These are phyloP conservation scores for Rhinogobius similis DNA, from an alignment of 2,113 vertebrate species.

Conservation along the genomic window DNA sequence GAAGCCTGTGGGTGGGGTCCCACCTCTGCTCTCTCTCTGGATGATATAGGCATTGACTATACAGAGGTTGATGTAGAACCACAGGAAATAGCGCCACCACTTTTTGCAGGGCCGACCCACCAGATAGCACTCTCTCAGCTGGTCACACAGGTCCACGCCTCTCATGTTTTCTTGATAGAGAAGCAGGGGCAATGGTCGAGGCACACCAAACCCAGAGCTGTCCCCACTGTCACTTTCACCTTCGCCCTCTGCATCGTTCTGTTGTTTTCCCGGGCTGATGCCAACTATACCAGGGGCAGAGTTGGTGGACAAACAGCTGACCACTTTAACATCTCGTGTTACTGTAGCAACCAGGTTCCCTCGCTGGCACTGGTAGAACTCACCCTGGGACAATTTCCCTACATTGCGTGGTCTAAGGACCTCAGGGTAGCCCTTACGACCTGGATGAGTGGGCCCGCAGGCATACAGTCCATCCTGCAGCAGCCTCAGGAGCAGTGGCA, in stretches of 20 bases:
- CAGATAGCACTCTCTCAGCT: conserved; percentile 82
- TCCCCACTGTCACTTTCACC: conserved; percentile 66
- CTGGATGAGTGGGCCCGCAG: conserved; percentile 77
- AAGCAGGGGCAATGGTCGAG: conserved; percentile 78
- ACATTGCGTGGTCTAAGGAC: conserved; percentile 77
- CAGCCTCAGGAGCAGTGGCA: conserved; percentile 78
- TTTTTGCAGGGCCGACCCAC: conserved; percentile 81
- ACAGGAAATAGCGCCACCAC: conserved; percentile 85
- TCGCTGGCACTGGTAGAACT: conserved; percentile 83
- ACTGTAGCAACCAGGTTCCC: conserved; percentile 81
- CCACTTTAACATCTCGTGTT: conserved; percentile 75
- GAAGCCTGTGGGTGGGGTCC: conserved; percentile 72
- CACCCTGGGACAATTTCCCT: conserved; percentile 77
- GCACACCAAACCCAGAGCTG: conserved; percentile 61
- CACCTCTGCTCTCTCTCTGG: conserved; percentile 76
- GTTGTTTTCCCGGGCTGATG: conserved; percentile 73
- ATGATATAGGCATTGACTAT: conserved; percentile 82
- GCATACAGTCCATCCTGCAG: conserved; percentile 77
- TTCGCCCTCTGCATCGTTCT: conserved; percentile 52
- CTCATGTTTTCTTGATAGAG: conserved; percentile 84
- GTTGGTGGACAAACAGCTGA: conserved; percentile 81
- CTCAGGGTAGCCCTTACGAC: conserved; percentile 78
- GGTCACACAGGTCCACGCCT: conserved; percentile 81
- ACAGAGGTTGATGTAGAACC: conserved; percentile 83
- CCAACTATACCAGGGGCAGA: conserved; percentile 80